Percentiles rank a stretch among this genome's conserved stretches.
Evolutionary conservation across 2,888 invertebrate species (phyloP).

Genomic region (Heliconius charithonia): DNA sequence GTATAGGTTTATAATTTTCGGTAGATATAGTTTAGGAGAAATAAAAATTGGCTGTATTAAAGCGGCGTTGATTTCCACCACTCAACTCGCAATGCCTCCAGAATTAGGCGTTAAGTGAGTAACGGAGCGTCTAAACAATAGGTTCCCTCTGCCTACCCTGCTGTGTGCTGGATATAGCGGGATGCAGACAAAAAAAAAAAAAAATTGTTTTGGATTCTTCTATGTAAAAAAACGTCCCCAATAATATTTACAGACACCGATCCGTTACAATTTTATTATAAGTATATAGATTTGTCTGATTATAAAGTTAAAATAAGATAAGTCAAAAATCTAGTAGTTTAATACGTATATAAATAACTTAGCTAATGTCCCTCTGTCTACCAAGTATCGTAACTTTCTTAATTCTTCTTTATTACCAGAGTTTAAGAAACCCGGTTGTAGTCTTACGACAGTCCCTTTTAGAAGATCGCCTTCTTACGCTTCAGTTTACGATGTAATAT

Average conservation of each 20-base stretch:
- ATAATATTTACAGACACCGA: no score
- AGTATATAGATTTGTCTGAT: background rate
- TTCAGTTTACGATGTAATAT: slow-evolving; percentile 7
- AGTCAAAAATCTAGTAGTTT: background rate
- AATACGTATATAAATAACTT: background rate
- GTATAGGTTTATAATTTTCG: background rate
- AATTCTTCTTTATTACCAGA: slow-evolving; percentile 1
- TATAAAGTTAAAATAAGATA: background rate
- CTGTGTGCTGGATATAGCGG: no score
- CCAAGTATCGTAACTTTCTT: background rate
- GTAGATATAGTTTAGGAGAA: background rate
- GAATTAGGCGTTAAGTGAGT: no score
- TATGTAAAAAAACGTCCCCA: no score
- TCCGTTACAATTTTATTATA: no score
- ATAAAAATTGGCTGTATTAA: background rate
- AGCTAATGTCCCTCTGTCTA: background rate
- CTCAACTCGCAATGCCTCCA: no score
- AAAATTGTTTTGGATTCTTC: no score
- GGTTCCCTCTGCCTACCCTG: no score
- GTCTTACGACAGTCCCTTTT: background rate
- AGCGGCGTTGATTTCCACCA: no score
- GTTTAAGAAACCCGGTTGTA: background rate
- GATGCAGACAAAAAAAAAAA: no score
- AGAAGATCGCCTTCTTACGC: background rate
- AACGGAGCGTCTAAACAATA: no score